These are phyloP conservation scores for Micoletzkya japonica DNA, from an alignment of 2,888 invertebrate species.

Conservation along the genomic window DNA sequence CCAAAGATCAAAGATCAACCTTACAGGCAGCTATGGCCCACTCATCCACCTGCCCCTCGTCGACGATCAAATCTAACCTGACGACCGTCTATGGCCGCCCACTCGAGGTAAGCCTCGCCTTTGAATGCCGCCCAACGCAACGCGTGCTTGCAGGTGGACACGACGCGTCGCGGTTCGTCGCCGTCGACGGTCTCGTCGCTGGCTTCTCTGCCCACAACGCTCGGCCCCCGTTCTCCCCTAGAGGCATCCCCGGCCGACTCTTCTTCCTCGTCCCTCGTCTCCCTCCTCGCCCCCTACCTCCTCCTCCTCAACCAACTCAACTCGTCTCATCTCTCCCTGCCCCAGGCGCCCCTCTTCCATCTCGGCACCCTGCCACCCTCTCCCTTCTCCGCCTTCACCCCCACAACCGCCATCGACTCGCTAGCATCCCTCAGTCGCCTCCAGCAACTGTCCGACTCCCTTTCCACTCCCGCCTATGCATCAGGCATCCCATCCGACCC, in stretches of 20 bases:
- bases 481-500: too few species aligned
- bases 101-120: constrained; percentile 4
- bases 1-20: background rate
- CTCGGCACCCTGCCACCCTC: background rate
- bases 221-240: constrained; percentile 4
- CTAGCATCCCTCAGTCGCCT: constrained; percentile 3
- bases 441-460: too few species aligned
- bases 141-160: too few species aligned
- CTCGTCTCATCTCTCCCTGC: background rate
- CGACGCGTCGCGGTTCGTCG: too few species aligned
- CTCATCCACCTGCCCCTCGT: constrained; percentile 1
- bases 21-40: constrained; percentile 14
- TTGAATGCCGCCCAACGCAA: too few species aligned
- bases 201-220: background rate
- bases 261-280: background rate
- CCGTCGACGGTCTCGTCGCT: too few species aligned
- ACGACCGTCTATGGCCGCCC: constrained; percentile 4
- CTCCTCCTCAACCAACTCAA: background rate
- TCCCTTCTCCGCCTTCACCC: constrained; percentile 6
- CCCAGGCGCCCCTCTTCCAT: constrained; percentile 3
- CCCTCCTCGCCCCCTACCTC: constrained; percentile 6
- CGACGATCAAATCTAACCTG: constrained; percentile 16
- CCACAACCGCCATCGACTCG: background rate
- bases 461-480: background rate
- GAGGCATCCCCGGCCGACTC: background rate